Percentiles rank a stretch among this genome's conserved stretches.
Evolutionary conservation across 2,113 vertebrate genomes (phyloP).

Genomic region (Gnathonemus echidnorhynchus): DNA sequence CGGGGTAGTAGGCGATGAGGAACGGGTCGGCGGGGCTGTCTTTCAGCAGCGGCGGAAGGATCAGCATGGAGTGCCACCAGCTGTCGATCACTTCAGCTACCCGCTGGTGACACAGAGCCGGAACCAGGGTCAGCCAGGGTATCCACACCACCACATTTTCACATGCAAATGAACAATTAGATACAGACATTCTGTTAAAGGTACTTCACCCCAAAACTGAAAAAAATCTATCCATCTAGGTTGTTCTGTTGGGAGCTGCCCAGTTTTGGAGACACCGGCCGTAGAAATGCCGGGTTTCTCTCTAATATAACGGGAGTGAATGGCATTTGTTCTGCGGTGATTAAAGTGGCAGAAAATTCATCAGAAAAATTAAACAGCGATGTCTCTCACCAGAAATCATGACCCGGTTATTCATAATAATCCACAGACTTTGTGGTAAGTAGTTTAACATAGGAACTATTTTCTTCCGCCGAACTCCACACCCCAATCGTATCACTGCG

Average conservation of each 20-base stretch:
- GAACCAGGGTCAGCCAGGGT: neutral
- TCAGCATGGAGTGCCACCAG: constrained; percentile 97
- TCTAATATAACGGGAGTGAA: neutral
- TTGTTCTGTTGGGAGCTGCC: neutral
- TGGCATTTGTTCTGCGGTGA: neutral
- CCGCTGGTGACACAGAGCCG: constrained; percentile 60
- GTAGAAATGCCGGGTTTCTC: neutral
- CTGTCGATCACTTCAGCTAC: constrained; percentile 86
- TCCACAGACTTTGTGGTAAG: neutral
- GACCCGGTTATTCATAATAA: neutral
- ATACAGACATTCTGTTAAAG: neutral
- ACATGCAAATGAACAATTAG: neutral
- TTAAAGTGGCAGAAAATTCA: neutral
- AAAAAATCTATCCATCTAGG: neutral
- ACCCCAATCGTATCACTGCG: neutral
- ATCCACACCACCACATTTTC: neutral
- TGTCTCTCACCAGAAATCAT: neutral
- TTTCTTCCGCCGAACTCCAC: neutral
- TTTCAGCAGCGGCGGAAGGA: constrained; percentile 90
- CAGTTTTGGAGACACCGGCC: neutral
- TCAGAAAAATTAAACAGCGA: neutral
- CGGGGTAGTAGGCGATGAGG: constrained; percentile 88
- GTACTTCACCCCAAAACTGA: neutral
- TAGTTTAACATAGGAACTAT: neutral
- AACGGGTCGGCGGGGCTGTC: constrained; percentile 88